Conservation (phyloP, 2,888 invertebrate species). For the Megastigmus dorsalis region DNA sequence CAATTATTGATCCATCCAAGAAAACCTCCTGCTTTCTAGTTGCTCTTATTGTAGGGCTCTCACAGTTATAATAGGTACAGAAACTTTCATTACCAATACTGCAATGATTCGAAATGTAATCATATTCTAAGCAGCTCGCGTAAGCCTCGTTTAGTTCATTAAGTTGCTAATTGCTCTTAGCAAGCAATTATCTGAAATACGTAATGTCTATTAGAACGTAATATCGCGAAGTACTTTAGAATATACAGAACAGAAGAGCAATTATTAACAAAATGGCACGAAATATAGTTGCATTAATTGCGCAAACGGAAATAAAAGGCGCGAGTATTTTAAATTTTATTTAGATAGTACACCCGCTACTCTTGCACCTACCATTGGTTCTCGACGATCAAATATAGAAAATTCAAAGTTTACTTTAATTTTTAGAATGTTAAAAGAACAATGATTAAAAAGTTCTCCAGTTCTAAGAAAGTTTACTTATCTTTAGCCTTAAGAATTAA, state of each 20-base stretch:
- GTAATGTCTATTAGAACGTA: not conserved
- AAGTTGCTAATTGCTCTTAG: conserved; percentile 15
- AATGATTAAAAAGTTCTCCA: too few species aligned
- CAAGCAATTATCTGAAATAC: conserved; percentile 14
- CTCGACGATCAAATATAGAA: too few species aligned
- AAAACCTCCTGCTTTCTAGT: too few species aligned
- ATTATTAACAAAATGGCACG: not conserved
- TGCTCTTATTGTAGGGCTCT: too few species aligned
- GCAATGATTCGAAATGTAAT: not conserved
- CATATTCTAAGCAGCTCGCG: not conserved
- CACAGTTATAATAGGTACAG: too few species aligned
- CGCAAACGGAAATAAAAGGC: not conserved
- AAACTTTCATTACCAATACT: too few species aligned
- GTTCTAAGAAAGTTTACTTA: too few species aligned
- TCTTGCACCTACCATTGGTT: too few species aligned
- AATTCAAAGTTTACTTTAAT: not conserved
- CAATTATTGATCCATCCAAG: too few species aligned
- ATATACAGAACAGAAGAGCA: not conserved
- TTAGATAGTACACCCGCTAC: not conserved
- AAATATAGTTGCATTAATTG: conserved; percentile 3
- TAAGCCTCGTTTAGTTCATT: conserved; percentile 14
- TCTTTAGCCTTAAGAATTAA: too few species aligned
- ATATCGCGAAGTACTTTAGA: conserved; percentile 4
- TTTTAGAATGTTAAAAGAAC: too few species aligned
- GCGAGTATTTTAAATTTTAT: not conserved